Conservation (phyloP, 2,113 vertebrate species). For the Pseudois nayaur region DNA sequence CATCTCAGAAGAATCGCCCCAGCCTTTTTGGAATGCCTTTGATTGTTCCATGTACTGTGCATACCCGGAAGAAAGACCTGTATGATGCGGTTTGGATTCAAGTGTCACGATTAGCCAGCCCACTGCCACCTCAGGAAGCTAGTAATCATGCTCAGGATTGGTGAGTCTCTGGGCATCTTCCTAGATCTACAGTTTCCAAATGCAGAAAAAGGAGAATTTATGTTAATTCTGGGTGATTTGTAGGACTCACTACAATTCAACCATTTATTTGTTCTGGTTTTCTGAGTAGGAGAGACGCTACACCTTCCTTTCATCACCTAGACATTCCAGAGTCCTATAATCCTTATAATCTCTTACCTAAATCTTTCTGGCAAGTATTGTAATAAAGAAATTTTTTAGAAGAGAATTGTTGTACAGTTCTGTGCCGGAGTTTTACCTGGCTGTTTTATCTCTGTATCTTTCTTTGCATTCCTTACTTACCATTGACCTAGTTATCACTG, state of each 20-base stretch:
- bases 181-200: background rate
- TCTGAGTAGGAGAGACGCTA: slow-evolving; percentile 2
- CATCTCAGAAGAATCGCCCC: slow-evolving; percentile 97
- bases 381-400: background rate
- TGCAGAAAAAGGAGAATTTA: background rate
- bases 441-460: background rate
- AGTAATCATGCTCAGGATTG: slow-evolving; percentile 99
- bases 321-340: background rate
- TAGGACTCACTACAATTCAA: background rate
- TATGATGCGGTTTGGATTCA: slow-evolving; percentile 98
- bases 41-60: slow-evolving; percentile 95
- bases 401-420: background rate
- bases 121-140: slow-evolving; percentile 97
- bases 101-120: slow-evolving; percentile 95
- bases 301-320: background rate
- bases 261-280: slow-evolving; percentile 8
- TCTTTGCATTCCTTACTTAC: slow-evolving; percentile 2
- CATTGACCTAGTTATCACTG: background rate
- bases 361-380: background rate
- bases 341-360: background rate
- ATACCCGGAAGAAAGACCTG: slow-evolving; percentile 94
- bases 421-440: background rate
- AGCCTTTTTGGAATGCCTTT: slow-evolving; percentile 98
- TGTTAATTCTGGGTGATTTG: background rate
- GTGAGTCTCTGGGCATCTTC: slow-evolving; percentile 76